Evolutionary conservation across 2,888 invertebrate genomes (phyloP).

Genomic region (Archips xylosteana): DNA sequence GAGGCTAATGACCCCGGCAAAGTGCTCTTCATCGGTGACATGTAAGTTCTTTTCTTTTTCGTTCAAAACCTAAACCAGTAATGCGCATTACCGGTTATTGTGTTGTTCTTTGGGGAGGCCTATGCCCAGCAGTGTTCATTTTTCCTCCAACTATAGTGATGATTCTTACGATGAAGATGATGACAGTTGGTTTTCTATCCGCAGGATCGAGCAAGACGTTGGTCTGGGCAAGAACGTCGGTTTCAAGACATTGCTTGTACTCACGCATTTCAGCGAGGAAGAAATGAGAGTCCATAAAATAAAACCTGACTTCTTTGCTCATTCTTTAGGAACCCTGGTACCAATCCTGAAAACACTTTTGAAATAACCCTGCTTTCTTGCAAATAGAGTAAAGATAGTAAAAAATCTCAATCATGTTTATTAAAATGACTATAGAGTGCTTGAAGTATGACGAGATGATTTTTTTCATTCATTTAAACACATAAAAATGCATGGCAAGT

Average conservation of each 20-base stretch:
- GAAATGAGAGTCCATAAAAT: conserved; percentile 82
- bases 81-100: too few relatives aligned
- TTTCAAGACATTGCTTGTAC: conserved; percentile 90
- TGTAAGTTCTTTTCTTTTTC: conserved; percentile 73
- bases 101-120: too few relatives aligned
- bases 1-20: conserved; percentile 86
- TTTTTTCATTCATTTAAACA: too few relatives aligned
- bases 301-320: conserved; percentile 78
- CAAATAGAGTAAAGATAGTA: not conserved
- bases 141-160: too few relatives aligned
- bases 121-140: too few relatives aligned
- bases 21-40: conserved; percentile 94
- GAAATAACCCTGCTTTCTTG: not conserved
- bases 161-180: not conserved
- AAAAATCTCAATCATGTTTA: not conserved
- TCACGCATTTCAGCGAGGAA: conserved; percentile 78
- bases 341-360: conserved; percentile 48
- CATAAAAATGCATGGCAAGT: too few relatives aligned
- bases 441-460: too few relatives aligned
- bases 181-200: conserved; percentile 12
- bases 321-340: conserved; percentile 64
- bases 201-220: conserved; percentile 92
- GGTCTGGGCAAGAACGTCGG: conserved; percentile 89
- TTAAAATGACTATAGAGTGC: too few relatives aligned
- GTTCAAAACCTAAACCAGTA: too few relatives aligned